Evolutionary conservation across 2,113 vertebrate species (phyloP).

Genomic region (Erythrolamprus reginae): DNA sequence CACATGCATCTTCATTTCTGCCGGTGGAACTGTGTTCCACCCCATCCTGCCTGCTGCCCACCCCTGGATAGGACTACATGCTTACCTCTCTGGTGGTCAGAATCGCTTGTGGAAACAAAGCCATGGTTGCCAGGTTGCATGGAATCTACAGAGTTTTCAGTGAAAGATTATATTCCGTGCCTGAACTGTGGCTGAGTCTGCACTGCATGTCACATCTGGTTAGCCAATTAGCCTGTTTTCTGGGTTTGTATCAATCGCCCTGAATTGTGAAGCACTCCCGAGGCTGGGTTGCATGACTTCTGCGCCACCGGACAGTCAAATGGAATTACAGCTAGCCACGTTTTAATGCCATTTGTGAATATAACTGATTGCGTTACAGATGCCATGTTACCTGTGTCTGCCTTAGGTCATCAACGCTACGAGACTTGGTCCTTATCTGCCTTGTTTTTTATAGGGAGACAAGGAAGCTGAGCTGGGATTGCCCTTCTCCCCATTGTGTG

Average conservation of each 20-base stretch:
- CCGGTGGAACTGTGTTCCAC: no score
- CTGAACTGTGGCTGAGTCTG: neutral
- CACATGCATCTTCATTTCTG: no score
- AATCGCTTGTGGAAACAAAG: neutral
- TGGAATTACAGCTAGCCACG: neutral
- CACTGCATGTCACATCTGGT: neutral
- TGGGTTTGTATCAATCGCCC: neutral
- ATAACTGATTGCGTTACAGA: neutral
- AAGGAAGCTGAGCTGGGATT: conserved; percentile 85
- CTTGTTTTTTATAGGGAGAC: conserved; percentile 75
- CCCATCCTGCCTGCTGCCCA: no score
- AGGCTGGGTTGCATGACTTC: neutral
- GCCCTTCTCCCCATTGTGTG: conserved; percentile 86
- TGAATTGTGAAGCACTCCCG: neutral
- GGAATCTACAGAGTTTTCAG: neutral
- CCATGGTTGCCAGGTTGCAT: neutral
- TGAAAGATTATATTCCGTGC: neutral
- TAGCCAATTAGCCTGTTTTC: neutral
- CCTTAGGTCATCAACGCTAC: neutral
- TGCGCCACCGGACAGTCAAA: neutral
- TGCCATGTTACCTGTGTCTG: neutral
- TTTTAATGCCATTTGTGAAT: neutral
- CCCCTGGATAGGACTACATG: neutral
- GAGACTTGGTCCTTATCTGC: neutral
- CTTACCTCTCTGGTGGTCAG: neutral